These are phyloP conservation scores for Orius laevigatus DNA, from an alignment of 1,140 invertebrate genomes.

Conservation along the genomic window DNA sequence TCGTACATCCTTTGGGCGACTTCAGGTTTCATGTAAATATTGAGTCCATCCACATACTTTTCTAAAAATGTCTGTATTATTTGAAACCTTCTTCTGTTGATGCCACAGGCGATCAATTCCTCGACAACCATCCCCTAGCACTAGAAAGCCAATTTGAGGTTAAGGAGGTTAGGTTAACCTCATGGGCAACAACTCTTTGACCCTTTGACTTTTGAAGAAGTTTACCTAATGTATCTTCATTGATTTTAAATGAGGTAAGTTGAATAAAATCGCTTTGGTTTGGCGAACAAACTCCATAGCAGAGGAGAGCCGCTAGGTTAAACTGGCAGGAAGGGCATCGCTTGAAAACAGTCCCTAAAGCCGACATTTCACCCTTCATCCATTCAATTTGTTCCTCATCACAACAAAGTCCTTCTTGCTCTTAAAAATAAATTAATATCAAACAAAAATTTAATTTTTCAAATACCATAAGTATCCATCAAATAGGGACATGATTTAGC, in stretches of 20 bases:
- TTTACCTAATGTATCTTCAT: slow-evolving; percentile 9
- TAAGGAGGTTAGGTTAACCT: neutral
- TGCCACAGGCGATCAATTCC: no score
- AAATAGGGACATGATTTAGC: no score
- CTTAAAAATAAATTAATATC: no score
- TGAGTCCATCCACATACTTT: slow-evolving; percentile 26
- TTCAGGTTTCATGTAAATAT: slow-evolving; percentile 41
- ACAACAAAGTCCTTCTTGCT: slow-evolving; percentile 42
- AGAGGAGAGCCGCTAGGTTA: slow-evolving; percentile 68
- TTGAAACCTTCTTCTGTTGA: no score
- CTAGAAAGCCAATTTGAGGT: no score
- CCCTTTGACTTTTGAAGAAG: neutral
- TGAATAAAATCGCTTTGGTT: slow-evolving; percentile 59
- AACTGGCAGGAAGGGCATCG: slow-evolving; percentile 72
- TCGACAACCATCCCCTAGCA: no score
- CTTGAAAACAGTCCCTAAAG: slow-evolving; percentile 46
- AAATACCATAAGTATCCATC: no score
- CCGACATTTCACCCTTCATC: slow-evolving; percentile 39
- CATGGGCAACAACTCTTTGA: neutral
- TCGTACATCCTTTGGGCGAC: slow-evolving; percentile 58
- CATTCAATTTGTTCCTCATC: slow-evolving; percentile 42
- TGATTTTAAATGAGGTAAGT: slow-evolving; percentile 26
- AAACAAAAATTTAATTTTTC: no score
- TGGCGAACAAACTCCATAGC: slow-evolving; percentile 64
- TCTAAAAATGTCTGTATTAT: slow-evolving; percentile 26